These are phyloP conservation scores for Cyclophora punctaria DNA, from an alignment of 2,888 invertebrate species.

Conservation along the genomic window DNA sequence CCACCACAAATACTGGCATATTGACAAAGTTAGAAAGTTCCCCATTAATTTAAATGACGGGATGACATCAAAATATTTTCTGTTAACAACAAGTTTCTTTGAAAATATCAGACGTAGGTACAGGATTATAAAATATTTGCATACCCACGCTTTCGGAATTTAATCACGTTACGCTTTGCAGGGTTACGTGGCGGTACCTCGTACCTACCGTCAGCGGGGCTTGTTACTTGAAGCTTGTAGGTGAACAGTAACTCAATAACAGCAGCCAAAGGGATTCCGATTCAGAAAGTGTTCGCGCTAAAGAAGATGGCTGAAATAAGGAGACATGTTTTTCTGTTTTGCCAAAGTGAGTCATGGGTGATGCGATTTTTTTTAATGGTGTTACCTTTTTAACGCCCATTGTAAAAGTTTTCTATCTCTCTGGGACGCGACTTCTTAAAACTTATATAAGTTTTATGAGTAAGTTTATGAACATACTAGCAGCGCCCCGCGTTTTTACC, in stretches of 20 bases:
- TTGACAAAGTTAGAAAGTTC: conserved; percentile 53
- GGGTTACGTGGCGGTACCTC: no score
- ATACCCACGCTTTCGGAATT: conserved; percentile 22
- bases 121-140: conserved; percentile 10
- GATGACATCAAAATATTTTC: conserved; percentile 40
- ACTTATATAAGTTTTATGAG: no score
- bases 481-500: no score
- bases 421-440: no score
- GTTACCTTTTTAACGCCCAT: no score
- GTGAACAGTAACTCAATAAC: conserved; percentile 8
- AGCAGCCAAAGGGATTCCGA: conserved; percentile 2
- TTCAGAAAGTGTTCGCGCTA: background rate
- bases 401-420: no score
- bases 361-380: no score
- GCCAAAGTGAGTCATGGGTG: no score
- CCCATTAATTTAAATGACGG: conserved; percentile 50
- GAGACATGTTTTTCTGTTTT: no score
- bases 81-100: conserved; percentile 15
- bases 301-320: background rate
- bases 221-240: conserved; percentile 10
- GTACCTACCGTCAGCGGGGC: no score
- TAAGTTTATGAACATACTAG: no score
- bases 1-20: conserved; percentile 47
- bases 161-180: conserved; percentile 22
- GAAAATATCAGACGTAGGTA: no score